Conservation (phyloP, 2,797 vertebrate species). For the Zalophus californianus region DNA sequence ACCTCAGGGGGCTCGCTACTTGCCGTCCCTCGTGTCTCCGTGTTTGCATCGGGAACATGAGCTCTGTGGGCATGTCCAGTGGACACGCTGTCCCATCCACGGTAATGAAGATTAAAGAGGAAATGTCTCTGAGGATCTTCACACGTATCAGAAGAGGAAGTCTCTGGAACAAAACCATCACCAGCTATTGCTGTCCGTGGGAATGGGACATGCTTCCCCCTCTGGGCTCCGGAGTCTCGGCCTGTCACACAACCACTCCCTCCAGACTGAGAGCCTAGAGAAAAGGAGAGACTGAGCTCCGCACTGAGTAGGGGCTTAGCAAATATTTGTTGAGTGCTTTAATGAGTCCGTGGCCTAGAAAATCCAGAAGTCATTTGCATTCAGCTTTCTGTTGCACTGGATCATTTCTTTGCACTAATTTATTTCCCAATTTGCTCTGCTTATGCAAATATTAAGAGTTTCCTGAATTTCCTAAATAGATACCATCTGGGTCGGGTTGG, state of each 20-base stretch:
- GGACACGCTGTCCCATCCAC: not conserved
- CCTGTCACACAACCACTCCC: rapidly evolving
- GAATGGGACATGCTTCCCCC: rapidly evolving
- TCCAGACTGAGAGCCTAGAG: not conserved
- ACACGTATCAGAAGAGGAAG: not conserved
- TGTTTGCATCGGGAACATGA: not conserved
- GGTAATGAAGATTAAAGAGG: not conserved
- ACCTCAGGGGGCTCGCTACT: not conserved
- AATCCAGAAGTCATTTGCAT: not conserved
- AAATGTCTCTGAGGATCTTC: rapidly evolving
- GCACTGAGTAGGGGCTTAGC: not conserved
- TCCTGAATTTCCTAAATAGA: constrained; percentile 63
- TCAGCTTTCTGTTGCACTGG: not conserved
- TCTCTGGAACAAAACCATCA: not conserved
- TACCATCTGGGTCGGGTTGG: constrained; percentile 63
- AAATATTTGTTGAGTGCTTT: not conserved
- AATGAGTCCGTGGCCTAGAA: not conserved
- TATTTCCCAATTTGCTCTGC: constrained; percentile 60
- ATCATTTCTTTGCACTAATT: constrained; percentile 52
- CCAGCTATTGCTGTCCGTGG: rapidly evolving
- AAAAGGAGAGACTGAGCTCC: not conserved
- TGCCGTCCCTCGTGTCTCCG: rapidly evolving
- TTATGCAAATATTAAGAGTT: constrained; percentile 63
- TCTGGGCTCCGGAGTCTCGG: not conserved
- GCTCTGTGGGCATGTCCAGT: rapidly evolving